A percentile compares a stretch with the other conserved stretches of the same genome.
phyloP scores from a whole-genome alignment of 2,113 vertebrate species.

The Peucedramus taeniatus region DNA sequence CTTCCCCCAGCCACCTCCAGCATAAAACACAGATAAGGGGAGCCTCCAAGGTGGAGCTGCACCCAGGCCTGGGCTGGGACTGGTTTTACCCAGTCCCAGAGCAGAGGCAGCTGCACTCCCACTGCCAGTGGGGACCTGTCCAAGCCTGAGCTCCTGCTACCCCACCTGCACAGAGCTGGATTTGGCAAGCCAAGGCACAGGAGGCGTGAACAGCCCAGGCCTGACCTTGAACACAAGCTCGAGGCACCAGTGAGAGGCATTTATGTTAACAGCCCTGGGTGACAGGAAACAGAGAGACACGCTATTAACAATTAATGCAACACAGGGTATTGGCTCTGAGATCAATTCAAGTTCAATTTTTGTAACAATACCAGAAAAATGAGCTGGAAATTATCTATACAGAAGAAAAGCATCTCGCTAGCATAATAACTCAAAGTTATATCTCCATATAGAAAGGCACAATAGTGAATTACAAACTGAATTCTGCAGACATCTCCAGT shows the following conservation, averaged over 20 bases:
- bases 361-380: neutral
- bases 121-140: neutral
- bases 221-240: constrained; percentile 17
- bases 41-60: neutral
- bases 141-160: neutral
- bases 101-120: neutral
- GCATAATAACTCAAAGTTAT: neutral
- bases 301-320: neutral
- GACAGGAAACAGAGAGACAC: neutral
- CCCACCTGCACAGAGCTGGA: neutral
- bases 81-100: neutral
- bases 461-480: neutral
- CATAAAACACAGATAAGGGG: neutral
- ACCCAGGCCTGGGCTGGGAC: neutral
- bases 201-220: neutral
- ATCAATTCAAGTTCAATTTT: neutral
- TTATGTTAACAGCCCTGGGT: neutral
- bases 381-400: neutral
- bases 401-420: neutral
- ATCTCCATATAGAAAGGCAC: neutral
- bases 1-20: neutral
- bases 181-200: neutral
- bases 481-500: neutral
- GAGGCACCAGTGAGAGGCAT: neutral
- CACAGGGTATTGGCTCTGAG: neutral